Conservation (phyloP, 2,888 invertebrate species). For the Eulithis testata region DNA sequence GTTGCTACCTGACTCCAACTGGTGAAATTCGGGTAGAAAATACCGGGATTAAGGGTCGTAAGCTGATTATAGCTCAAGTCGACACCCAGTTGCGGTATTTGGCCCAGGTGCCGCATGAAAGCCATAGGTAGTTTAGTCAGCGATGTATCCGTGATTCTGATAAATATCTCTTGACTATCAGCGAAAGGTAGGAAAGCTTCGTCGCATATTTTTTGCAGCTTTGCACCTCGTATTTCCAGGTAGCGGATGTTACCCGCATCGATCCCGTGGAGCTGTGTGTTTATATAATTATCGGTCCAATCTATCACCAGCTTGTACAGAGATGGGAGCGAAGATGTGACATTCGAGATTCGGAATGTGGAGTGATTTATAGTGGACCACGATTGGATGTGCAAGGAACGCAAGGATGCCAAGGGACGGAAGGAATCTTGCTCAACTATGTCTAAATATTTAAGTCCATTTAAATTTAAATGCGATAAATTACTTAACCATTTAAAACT, state of each 20-base stretch:
- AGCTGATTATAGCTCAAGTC: conserved; percentile 93
- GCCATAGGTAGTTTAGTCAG: conserved; percentile 92
- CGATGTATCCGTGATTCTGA: conserved; percentile 91
- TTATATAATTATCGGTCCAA: conserved; percentile 89
- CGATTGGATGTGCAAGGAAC: conserved; percentile 88
- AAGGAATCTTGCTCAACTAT: conserved; percentile 91
- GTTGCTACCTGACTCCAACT: conserved; percentile 95
- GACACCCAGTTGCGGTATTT: conserved; percentile 91
- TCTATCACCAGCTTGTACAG: conserved; percentile 90
- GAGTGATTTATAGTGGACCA: conserved; percentile 91
- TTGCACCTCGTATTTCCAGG: conserved; percentile 91
- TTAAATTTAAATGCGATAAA: conserved; percentile 90
- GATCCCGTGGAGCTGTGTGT: conserved; percentile 90
- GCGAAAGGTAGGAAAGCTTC: conserved; percentile 91
- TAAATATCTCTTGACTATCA: conserved; percentile 89
- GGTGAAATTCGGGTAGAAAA: conserved; percentile 94
- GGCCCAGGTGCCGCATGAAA: conserved; percentile 90
- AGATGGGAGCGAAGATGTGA: conserved; percentile 89
- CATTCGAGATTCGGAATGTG: conserved; percentile 86
- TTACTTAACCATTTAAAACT: conserved; percentile 89
- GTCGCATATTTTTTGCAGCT: conserved; percentile 89
- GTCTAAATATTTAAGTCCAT: conserved; percentile 89
- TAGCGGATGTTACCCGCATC: conserved; percentile 92
- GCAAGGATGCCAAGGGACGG: conserved; percentile 88
- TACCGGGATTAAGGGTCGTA: conserved; percentile 91